Evolutionary conservation across 2,797 vertebrate species (phyloP).

Genomic region (Megalops cyprinoides): DNA sequence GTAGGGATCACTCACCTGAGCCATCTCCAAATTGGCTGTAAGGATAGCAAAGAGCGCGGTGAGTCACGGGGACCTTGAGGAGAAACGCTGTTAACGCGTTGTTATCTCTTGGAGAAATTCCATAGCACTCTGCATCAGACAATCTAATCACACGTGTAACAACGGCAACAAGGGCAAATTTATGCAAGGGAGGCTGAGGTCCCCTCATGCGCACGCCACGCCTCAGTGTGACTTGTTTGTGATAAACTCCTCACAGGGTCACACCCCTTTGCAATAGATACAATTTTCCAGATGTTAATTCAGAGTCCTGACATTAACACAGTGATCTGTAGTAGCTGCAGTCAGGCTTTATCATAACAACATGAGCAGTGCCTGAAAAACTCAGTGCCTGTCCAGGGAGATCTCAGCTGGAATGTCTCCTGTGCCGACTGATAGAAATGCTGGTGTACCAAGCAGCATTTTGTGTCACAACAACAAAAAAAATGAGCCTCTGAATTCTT

Average conservation of each 20-base stretch:
- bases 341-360: not conserved
- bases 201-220: not conserved
- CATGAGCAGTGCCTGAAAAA: not conserved
- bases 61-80: not conserved
- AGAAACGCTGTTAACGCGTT: slow-evolving; percentile 16
- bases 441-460: not conserved
- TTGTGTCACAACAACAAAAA: not conserved
- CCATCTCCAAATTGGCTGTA: not conserved
- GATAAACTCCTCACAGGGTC: not conserved
- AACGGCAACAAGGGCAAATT: not conserved
- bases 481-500: not conserved
- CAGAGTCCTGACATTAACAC: too few relatives aligned
- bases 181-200: slow-evolving; percentile 9
- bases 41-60: not conserved
- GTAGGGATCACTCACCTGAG: slow-evolving; percentile 12
- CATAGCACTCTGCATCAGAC: slow-evolving; percentile 10
- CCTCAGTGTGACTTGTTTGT: not conserved
- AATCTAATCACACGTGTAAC: slow-evolving; percentile 9
- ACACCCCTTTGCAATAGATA: not conserved
- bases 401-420: not conserved
- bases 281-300: not conserved
- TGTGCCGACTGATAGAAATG: not conserved
- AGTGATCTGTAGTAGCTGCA: not conserved
- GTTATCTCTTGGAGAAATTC: slow-evolving; percentile 10
- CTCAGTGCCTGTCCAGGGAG: not conserved